Evolutionary conservation across 2,888 invertebrate genomes (phyloP), one percentile per base, ranked within the genome.

Genomic region (Bedellia somnulentella): DNA sequence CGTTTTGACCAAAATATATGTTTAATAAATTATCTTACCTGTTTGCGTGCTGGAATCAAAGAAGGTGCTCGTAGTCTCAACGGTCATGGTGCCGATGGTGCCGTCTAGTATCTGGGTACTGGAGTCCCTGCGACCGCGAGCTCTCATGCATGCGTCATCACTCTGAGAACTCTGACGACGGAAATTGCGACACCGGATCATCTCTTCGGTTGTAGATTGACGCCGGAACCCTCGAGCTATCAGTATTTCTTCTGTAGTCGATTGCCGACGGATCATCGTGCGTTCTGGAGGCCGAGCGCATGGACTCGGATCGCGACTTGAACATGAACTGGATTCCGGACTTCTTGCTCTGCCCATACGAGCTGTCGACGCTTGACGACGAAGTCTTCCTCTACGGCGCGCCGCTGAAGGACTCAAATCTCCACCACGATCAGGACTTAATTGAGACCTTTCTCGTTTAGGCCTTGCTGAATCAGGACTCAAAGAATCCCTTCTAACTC

Each of bases 31-130:
- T 6, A 3, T 24, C 87, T 86, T 52, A 92, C 93, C 93, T 56
- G 93, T 93, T 73, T 93, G 93, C 15, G 93, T 93, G 60, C 92
- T 91, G 42, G 90, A 91, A 67, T 93, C 93, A 56, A 92, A 93
- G 62, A 92, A 91, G 1, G 92, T 92, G 63, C 91, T 91, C 3
- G 92, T 90, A 3, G 93, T 93, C 61, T 93, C 93, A 15, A 93
- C 91, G 1, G 92, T 92, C 93, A 93, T 93, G 21, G 92, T 89
- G 16, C 89, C 91, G 40, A 93, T 85, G 15, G 93, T 93, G 10
- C 93, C 93, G 51, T 93, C 93, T 31, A 89, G 85, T 48, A 93
- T 93, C 67, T 93, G 93, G 0, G 92, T 91, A 25, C 88, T 86
- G 2, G 93, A 93, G 55, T 93, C 93, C 8, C 89, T 73, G 2